Evolutionary conservation across 2,888 invertebrate species (phyloP).

Genomic region (Muschampia plurimacula): DNA sequence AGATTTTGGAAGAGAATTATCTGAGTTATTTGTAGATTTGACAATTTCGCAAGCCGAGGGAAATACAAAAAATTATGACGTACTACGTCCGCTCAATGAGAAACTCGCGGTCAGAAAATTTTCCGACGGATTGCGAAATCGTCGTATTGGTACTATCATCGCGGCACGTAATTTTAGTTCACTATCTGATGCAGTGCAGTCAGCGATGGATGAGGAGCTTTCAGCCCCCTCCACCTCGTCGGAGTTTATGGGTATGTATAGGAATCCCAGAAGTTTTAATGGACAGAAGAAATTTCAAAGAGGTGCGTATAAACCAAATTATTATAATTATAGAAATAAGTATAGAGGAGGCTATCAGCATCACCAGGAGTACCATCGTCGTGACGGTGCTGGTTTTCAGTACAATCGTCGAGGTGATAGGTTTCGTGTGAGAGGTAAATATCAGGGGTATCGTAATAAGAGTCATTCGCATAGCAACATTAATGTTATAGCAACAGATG

Average conservation of each 20-base stretch:
- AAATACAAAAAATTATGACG: neutral
- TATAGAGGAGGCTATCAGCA: no score
- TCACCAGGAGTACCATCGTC: no score
- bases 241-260: conserved; percentile 12
- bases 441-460: neutral
- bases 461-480: conserved; percentile 2
- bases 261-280: no score
- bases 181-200: conserved; percentile 30
- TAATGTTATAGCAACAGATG: conserved; percentile 3
- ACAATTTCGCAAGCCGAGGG: conserved; percentile 16
- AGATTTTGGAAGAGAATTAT: conserved; percentile 7
- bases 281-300: no score
- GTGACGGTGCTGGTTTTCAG: no score
- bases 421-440: neutral
- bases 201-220: conserved; percentile 30
- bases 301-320: no score
- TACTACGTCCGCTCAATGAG: conserved; percentile 38
- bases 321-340: no score
- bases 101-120: conserved; percentile 20
- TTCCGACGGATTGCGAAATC: conserved; percentile 23
- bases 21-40: conserved; percentile 11
- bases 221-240: neutral
- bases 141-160: conserved; percentile 29
- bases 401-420: neutral
- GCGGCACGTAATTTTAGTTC: conserved; percentile 26